Evolutionary conservation across 1,140 invertebrate species (phyloP), one percentile per base, ranked within the genome.

Genomic region (Armadillidium nasatum): DNA sequence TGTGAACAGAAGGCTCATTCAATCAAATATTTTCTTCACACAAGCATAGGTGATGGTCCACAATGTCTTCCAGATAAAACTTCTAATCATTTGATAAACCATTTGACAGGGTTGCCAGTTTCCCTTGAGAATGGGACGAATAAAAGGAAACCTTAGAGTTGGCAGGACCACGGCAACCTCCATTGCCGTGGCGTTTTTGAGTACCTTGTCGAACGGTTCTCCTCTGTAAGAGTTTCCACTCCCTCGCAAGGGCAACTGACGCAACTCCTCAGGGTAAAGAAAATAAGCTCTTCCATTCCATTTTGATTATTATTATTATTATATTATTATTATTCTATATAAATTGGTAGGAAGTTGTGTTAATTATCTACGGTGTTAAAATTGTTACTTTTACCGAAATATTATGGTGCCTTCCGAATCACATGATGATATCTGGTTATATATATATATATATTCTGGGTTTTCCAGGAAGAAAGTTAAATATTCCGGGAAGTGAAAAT

Each of bases 21-120:
- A 77, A 73, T 70, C 50, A 72, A 75, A 50, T 45, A 43, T 22
- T 75, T 77, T 78, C 71, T 73, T 78, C 45, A 73, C 66, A 73
- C 71, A 66, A 33, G 74, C 10, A 44, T 43, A 7, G 43, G 19
- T 0, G 23, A 44, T 22, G 43, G 15, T 23, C 45, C 21, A 43
- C 33, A 68, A 66, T 76, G 10, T 72, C 50, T 60, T 60, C 50
- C 50, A 13, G 50, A 60, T 19, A 13, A 60, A 7, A 19, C 11
- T 19, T 60, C 50, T 19, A 19, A 15, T 19, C 50, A 60, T 19
- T 19, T 60, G 50, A 60, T 60, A 15, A 19, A 60, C 50, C 50
- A 1, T 2, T 4, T 19, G 50, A 60, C 50, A 15, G 50, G 50
- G 11, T 19, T 60, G 4, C 50, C 50, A 60, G 11, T 60, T 60